These are phyloP conservation scores for Netta rufina DNA, from an alignment of 2,797 vertebrate genomes.

Conservation along the genomic window DNA sequence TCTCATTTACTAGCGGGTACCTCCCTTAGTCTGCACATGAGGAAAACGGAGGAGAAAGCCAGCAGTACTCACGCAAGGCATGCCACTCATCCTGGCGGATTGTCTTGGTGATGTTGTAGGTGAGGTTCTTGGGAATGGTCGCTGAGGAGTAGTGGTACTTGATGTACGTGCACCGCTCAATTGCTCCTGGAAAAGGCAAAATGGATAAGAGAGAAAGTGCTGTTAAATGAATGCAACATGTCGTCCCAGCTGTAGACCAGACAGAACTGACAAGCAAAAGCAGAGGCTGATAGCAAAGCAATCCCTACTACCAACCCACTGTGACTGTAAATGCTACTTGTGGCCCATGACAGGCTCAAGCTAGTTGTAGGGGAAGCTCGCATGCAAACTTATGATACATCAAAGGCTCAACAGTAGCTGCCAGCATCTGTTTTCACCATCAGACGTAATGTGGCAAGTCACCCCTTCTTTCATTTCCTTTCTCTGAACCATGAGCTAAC, in stretches of 20 bases:
- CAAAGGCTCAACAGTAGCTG: neutral
- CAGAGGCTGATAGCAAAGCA: neutral
- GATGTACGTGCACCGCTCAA: conserved; percentile 92
- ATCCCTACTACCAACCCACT: neutral
- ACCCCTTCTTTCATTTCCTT: neutral
- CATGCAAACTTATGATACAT: neutral
- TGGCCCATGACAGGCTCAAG: neutral
- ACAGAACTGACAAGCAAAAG: neutral
- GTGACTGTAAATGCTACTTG: neutral
- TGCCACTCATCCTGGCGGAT: conserved; percentile 99
- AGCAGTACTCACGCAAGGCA: conserved; percentile 90
- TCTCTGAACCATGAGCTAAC: neutral
- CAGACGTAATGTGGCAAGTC: neutral
- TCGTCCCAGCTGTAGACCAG: neutral
- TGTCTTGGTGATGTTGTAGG: conserved; percentile 97
- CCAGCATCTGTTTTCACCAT: neutral
- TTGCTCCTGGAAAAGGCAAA: conserved; percentile 77
- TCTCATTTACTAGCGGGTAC: neutral
- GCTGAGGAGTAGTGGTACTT: conserved; percentile 99
- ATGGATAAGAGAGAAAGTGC: neutral
- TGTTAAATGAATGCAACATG: neutral
- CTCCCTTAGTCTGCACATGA: rapidly evolving
- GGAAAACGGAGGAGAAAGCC: neutral
- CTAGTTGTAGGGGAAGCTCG: neutral
- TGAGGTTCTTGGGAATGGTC: conserved; percentile 95